Base-by-base conservation (phyloP, 2,888 invertebrate genomes). In the Agrochola circellaris region DNA sequence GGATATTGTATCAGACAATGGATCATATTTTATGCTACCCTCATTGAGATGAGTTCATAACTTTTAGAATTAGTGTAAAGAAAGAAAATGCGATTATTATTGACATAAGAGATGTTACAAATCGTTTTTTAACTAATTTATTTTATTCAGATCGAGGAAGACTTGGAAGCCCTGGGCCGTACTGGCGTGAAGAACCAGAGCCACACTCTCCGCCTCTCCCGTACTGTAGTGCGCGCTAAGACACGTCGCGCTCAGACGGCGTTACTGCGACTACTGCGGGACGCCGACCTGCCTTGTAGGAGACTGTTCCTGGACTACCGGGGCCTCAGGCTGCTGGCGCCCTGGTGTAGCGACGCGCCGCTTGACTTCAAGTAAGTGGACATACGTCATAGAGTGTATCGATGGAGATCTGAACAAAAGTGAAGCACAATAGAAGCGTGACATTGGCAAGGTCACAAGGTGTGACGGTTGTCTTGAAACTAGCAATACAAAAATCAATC, bases 201-300 rank as follows among this genome's bases (percentile, higher is more conserved):
- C 30, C 99, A 99, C 91, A 99, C 99, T 0, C 96, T 99, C 69
- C 98, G 98, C 17, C 96, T 99, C 67, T 98, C 99, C 87, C 98
- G 99, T 76, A 97, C 99, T 77, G 99, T 99, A 98, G 99, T 99
- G 34, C 97, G 99, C 15, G 99, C 99, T 2, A 99, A 99, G 95
- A 98, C 98, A 82, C 96, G 97, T 7, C 97, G 97, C 85, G 98
- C 98, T 67, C 97, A 99, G 83, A 97, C 97, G 82, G 97, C 98
- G 77, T 95, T 99, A 8, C 96, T 99, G 85, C 97, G 98, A 23
- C 97, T 99, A 60, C 97, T 99, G 79, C 97, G 98, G 77, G 97
- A 97, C 80, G 98, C 98, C 0, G 98, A 98, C 92, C 95, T 98
- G 89, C 98, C 99, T 0, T 99, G 99, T 92, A 97, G 98, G 17